Base-by-base conservation (phyloP, 1,140 invertebrate genomes). In the Stegodyphus dumicola region DNA sequence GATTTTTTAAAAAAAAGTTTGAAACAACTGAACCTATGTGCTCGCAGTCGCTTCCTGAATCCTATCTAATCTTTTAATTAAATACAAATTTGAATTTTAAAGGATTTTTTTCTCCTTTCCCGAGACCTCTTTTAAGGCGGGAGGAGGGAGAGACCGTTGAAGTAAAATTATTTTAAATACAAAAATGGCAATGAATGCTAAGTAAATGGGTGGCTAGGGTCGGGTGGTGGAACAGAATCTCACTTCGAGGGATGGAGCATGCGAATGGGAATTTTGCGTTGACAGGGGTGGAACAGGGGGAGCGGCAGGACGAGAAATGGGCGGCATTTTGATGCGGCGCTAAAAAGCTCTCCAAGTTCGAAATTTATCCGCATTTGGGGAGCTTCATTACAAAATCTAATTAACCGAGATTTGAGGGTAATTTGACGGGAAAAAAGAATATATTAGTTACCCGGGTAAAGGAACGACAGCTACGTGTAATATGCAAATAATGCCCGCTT, bases 311-410 rank as follows among this genome's bases (percentile, higher is more conserved):
- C 65, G 65, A 67, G 65, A 67, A 67, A 67, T 67, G 65, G 65
- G 65, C 65, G 65, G 65, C 65, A 67, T 67, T 67, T 67, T 67
- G 65, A 67, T 67, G 65, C 65, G 65, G 65, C 17, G 65, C 17
- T 67, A 67, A 67, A 67, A 67, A 67, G 10, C 65, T 18, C 65
- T n/a, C 65, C 17, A 7, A 9, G 10, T 18, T 67, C 65, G 13
- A 67, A 15, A 67, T 7, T 67, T 67, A 13, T 18, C 9, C 56
- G 15, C 9, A n/a, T 67, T n/a, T 7, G 17, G 11, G 65, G 17
- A 67, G n/a, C 17, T 17, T 67, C 65, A 67, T 67, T 67, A 67
- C 65, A 67, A 67, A 67, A 67, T 67, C 65, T 67, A 67, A 67
- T 67, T 67, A 67, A 67, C 65, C 17, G 65, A 10, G 65, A 33